Base-by-base conservation (phyloP, 2,888 invertebrate species). In the Amblyjoppa proteus region DNA sequence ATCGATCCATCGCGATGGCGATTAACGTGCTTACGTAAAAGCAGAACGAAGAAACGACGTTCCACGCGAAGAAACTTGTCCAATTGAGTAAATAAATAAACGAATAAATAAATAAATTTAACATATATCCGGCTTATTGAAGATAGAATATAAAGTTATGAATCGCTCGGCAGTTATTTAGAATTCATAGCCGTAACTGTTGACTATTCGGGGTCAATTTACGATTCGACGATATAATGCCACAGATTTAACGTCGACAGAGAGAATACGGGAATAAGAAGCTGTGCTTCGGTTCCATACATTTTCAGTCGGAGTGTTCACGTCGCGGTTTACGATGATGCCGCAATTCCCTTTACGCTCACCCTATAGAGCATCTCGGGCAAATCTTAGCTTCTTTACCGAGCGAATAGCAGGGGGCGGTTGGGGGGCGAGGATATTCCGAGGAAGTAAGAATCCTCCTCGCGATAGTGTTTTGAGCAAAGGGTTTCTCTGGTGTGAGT, bases 301-400 rank as follows among this genome's bases (percentile, higher is more conserved):
- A 58, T 69, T 38, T 38, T 25, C 38, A 51, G 20, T 31, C 20
- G 45, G 61, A 49, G 75, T 56, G 11, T 69, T 82, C 45, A 73
- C 79, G 68, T 7, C 69, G 56, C 53, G 90, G 89, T 92, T 92
- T 92, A 92, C 90, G 90, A 90, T 89, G 89, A 90, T 90, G 89
- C 90, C 88, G 89, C 91, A 92, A 93, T 93, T 93, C 91, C 91
- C 92, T 93, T 93, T 91, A 92, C 88, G 89, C 88, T 79, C 80
- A 53, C 16, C 49, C 78, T 61, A 11, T 88, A 86, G 83, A 38
- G 41, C 38, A 41, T 11, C 83, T 84, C 86, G 87, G 85, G 84
- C 89, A 90, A 91, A 92, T 92, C 91, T 91, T 88, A 90, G 92
- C 90, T 92, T 92, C 91, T 93, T 93, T 89, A 88, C 84, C 88